Base-by-base conservation (phyloP, 2,113 vertebrate genomes). In the Dipodomys ordii region DNA sequence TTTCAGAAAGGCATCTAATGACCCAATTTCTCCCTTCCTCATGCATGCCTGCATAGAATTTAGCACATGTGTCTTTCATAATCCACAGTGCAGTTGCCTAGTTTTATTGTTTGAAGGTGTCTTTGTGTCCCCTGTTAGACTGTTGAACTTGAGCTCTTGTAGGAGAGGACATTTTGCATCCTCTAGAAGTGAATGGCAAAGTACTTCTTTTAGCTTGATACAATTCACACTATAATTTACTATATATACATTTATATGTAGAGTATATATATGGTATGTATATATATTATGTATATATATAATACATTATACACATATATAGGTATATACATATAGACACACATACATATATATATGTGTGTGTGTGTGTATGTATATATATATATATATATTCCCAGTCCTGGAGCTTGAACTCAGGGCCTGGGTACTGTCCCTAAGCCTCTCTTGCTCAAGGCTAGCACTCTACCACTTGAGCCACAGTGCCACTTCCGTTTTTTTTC, bases 11-110 rank as follows among this genome's bases (percentile, higher is more conserved):
- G 28, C 64, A 72, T 25, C 44, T 27, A 19, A 3, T 22, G 9
- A 68, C 44, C 20, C 9, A 0, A 0, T 10, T 22, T 69, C 60
- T 35, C 53, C 20, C 15, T 46, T 12, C 35, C 46, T 19, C 28
- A 10, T 0, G 77, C 7, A 0, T 2, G 18, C 30, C 39, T 64
- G 62, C 0, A 0, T 1, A 76, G n/a, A 49, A 4, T 16, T 57
- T 23, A 25, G 20, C 23, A 6, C 62, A 64, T 64, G 23, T 64
- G 62, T 57, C 22, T 64, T 64, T 25, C 62, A 64, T 64, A 25
- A 57, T 4, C 53, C 53, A 57, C 53, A 16, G 53, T 57, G 53
- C 53, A 57, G 53, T 13, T 57, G 12, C 53, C 12, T 13, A 13
- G 16, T 57, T 57, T 57, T 57, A 57, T 57, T 57, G 53, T 57